Conservation (phyloP, 1,140 invertebrate genomes). For the Orussus abietinus region DNA sequence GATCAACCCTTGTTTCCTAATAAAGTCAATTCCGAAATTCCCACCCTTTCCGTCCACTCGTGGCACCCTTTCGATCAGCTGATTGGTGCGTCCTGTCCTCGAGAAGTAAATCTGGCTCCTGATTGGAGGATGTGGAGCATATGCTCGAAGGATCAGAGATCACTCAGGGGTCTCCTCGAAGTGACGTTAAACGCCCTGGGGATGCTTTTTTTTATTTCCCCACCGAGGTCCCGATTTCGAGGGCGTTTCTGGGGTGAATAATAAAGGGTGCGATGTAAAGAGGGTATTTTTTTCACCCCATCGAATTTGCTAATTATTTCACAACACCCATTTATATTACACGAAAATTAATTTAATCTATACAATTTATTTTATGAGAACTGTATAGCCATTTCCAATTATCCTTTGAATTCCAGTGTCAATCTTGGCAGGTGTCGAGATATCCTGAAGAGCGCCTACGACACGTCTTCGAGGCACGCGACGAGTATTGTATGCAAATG, state of each 20-base stretch:
- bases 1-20: not conserved
- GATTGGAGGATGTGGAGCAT: conserved; percentile 14
- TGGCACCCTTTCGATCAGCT: too few relatives aligned
- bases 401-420: too few relatives aligned
- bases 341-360: too few relatives aligned
- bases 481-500: conserved; percentile 47
- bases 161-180: not conserved
- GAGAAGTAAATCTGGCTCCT: too few relatives aligned
- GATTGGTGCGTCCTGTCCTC: too few relatives aligned
- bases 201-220: conserved; percentile 23
- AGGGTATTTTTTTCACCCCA: too few relatives aligned
- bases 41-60: too few relatives aligned
- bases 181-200: conserved; percentile 10
- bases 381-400: too few relatives aligned
- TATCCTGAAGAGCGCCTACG: conserved; percentile 21
- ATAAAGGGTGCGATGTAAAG: too few relatives aligned
- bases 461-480: conserved; percentile 32
- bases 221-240: conserved; percentile 20
- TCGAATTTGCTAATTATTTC: too few relatives aligned
- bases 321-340: too few relatives aligned
- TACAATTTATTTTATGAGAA: too few relatives aligned
- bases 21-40: not conserved
- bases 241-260: conserved; percentile 23
- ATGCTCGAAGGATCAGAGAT: conserved; percentile 23
- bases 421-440: conserved; percentile 47